A percentile compares a stretch with the other conserved stretches of the same genome.
Evolutionary conservation across 2,888 invertebrate species (phyloP).

Genomic region (Nipponacmea schrenckii): DNA sequence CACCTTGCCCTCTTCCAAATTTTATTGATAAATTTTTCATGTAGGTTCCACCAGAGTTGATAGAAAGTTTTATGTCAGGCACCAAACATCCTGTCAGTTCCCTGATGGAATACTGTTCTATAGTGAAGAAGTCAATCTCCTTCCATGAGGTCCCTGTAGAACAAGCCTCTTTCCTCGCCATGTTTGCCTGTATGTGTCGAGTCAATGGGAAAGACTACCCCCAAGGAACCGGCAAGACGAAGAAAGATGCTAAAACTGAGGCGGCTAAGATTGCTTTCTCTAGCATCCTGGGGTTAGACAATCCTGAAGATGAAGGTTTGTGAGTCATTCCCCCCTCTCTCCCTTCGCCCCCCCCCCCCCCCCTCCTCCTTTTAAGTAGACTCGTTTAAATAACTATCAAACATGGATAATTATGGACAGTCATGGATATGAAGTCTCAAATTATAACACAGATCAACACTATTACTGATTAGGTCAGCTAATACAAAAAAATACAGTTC

Average conservation of each 20-base stretch:
- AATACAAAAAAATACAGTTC: no score
- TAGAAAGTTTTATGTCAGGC: conserved; percentile 49
- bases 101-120: conserved; percentile 53
- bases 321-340: neutral
- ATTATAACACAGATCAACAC: no score
- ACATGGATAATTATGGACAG: no score
- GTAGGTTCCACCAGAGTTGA: conserved; percentile 45
- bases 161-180: conserved; percentile 35
- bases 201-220: conserved; percentile 51
- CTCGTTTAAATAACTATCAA: no score
- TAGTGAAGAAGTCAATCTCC: conserved; percentile 33
- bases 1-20: no score
- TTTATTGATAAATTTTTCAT: no score
- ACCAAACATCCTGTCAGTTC: conserved; percentile 58
- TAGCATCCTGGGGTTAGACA: conserved; percentile 46
- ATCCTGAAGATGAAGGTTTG: conserved; percentile 38
- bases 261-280: conserved; percentile 58
- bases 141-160: conserved; percentile 51
- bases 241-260: conserved; percentile 63
- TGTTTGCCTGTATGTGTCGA: conserved; percentile 53
- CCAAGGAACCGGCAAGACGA: conserved; percentile 59
- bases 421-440: no score
- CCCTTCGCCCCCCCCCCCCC: no score
- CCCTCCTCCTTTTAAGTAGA: no score
- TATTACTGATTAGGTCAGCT: no score